Percentiles rank a stretch among this genome's conserved stretches.
These are phyloP conservation scores for Rhamphomyia laevipes DNA, from an alignment of 2,888 invertebrate species.

Conservation along the genomic window DNA sequence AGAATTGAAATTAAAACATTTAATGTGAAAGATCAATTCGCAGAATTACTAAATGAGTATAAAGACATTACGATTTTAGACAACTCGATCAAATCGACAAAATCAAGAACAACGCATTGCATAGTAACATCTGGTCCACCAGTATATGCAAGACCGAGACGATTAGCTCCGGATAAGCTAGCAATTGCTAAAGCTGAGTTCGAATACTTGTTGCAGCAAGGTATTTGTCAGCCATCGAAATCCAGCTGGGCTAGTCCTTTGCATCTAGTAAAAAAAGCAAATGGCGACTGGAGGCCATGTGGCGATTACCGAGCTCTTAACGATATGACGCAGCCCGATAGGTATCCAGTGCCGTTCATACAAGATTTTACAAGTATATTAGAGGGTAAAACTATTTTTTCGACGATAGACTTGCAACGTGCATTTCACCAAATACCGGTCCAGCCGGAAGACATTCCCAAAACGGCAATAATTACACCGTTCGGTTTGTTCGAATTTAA, in stretches of 20 bases:
- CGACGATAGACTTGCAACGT: no score
- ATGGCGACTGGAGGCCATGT: constrained; percentile 20
- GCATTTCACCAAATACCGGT: no score
- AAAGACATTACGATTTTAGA: background rate
- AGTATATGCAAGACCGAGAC: constrained; percentile 8
- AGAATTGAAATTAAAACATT: background rate
- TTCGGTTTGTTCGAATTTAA: no score
- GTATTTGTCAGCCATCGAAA: background rate
- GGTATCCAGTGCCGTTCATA: constrained; percentile 24
- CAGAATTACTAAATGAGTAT: background rate
- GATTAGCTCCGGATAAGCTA: constrained; percentile 9
- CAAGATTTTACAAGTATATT: constrained; percentile 19
- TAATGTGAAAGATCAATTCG: background rate
- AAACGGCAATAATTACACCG: no score
- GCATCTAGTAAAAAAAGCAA: background rate
- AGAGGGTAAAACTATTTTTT: no score
- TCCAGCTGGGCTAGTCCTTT: background rate
- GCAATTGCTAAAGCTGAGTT: background rate
- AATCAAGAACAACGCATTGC: constrained; percentile 9
- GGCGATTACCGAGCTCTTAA: constrained; percentile 24
- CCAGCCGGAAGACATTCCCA: no score
- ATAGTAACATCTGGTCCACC: constrained; percentile 12
- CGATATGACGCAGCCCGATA: constrained; percentile 22
- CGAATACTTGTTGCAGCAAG: background rate
- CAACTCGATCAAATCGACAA: background rate